phyloP scores from a whole-genome alignment of 2,113 vertebrate genomes.

The Poeciliopsis retropinna region DNA sequence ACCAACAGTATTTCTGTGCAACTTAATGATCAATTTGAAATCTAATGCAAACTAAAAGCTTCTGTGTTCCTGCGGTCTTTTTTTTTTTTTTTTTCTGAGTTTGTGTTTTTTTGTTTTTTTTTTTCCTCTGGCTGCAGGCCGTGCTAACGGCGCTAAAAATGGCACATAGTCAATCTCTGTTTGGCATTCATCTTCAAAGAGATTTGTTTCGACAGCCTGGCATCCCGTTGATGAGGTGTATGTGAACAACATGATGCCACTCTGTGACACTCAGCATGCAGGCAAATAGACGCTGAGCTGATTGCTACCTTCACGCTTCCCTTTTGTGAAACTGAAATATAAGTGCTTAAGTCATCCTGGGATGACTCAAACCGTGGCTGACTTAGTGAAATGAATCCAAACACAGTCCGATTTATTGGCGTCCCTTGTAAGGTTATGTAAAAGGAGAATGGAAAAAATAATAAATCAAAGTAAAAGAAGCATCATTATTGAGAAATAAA shows the following conservation, averaged over 20 bases:
- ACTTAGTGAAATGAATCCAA: no score
- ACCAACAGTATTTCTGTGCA: background rate
- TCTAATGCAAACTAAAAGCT: background rate
- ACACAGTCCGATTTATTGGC: no score
- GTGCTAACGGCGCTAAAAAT: conserved; percentile 58
- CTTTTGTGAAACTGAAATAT: background rate
- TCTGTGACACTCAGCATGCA: conserved; percentile 39
- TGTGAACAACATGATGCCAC: conserved; percentile 39
- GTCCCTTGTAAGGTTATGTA: background rate
- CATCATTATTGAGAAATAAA: background rate
- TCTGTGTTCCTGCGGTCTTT: conserved; percentile 4
- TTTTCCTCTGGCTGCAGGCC: conserved; percentile 37
- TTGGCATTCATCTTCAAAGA: conserved; percentile 68
- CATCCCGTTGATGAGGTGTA: conserved; percentile 48
- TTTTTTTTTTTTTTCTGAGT: conserved; percentile 12
- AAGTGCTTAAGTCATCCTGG: background rate
- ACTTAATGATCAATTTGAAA: conserved; percentile 7
- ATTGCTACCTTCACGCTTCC: conserved; percentile 1
- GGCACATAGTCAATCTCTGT: conserved; percentile 56
- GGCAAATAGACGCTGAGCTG: conserved; percentile 21
- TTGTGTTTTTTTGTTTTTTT: conserved; percentile 15
- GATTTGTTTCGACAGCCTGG: conserved; percentile 44
- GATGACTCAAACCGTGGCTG: background rate
- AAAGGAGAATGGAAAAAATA: background rate
- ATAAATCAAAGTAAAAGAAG: background rate